Evolutionary conservation across 1,140 invertebrate genomes (phyloP).

Genomic region (Bombus sibiricus): DNA sequence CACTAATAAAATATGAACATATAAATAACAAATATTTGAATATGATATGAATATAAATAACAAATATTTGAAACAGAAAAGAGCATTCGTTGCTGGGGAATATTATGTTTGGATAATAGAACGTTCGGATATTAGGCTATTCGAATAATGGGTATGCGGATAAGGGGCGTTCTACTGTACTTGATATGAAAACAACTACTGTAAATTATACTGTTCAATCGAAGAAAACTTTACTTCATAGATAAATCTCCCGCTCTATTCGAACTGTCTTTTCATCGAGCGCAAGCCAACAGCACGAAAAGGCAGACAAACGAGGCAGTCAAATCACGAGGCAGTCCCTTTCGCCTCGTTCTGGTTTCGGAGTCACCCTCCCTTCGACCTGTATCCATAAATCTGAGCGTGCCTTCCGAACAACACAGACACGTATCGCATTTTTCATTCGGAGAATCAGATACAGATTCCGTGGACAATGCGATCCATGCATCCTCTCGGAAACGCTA

Average conservation of each 20-base stretch:
- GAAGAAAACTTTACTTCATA: background rate
- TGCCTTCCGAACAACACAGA: background rate
- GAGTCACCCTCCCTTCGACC: background rate
- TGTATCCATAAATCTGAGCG: background rate
- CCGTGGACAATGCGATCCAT: background rate
- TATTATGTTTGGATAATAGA: too few species aligned
- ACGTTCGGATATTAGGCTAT: too few species aligned
- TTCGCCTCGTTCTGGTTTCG: background rate
- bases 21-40: too few species aligned
- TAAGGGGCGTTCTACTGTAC: too few species aligned
- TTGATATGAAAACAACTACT: too few species aligned
- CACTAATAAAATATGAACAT: too few species aligned
- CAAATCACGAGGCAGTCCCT: background rate
- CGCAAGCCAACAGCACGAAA: background rate
- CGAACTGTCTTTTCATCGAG: background rate
- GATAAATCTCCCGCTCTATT: background rate
- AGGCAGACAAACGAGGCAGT: background rate
- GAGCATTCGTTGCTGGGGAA: too few species aligned
- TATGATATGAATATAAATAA: too few species aligned
- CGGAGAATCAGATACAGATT: background rate
- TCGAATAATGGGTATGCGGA: too few species aligned
- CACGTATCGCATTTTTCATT: constrained; percentile 9
- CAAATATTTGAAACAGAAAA: too few species aligned
- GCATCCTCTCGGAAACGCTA: background rate
- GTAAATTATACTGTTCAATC: background rate